phyloP scores from a whole-genome alignment of 2,797 vertebrate genomes.

The Meda fulgida region DNA sequence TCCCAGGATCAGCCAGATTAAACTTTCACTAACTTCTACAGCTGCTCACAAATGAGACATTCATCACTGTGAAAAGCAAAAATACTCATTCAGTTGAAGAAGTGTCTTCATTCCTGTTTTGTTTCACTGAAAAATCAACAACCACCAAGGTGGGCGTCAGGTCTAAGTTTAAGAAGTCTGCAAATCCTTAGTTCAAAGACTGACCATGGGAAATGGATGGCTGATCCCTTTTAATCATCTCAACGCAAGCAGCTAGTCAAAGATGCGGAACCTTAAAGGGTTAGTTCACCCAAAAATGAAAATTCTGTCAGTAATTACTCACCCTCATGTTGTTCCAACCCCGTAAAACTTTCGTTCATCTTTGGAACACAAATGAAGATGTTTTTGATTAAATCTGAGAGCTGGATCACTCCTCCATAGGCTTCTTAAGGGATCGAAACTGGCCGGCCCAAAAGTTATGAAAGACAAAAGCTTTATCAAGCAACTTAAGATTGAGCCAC shows the following conservation, averaged over 20 bases:
- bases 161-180: slow-evolving; percentile 25
- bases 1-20: background rate
- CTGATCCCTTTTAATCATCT: slow-evolving; percentile 47
- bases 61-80: slow-evolving; percentile 40
- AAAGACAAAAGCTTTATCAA: no score
- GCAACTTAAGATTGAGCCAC: no score
- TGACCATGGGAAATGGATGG: slow-evolving; percentile 27
- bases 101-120: slow-evolving; percentile 23
- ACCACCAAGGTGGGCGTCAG: background rate
- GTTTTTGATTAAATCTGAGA: no score
- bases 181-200: slow-evolving; percentile 51
- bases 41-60: slow-evolving; percentile 10
- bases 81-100: slow-evolving; percentile 11
- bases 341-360: no score
- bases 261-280: slow-evolving; percentile 22
- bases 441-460: no score
- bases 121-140: slow-evolving; percentile 34
- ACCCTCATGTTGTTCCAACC: no score
- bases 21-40: background rate
- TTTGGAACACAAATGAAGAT: no score
- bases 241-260: slow-evolving; percentile 18
- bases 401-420: no score
- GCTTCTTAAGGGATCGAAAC: no score
- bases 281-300: no score
- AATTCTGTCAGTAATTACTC: no score